phyloP scores from a whole-genome alignment of 2,888 invertebrate species.

The Busseola fusca region DNA sequence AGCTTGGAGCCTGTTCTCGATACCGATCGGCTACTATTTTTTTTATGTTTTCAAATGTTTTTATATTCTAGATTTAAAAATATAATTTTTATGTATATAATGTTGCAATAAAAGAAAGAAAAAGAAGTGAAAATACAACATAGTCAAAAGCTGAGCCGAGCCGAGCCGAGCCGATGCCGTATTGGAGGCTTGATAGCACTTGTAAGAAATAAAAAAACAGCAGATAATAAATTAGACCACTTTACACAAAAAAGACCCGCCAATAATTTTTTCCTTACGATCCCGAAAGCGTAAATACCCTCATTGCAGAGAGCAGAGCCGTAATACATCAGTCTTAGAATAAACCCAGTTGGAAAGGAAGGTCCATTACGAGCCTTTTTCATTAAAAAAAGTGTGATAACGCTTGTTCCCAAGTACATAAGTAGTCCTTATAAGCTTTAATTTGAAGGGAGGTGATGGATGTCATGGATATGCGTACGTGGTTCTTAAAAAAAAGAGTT shows the following conservation, averaged over 20 bases:
- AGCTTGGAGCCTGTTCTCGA: too few relatives aligned
- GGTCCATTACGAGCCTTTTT: slow-evolving; percentile 44
- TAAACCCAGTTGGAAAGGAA: slow-evolving; percentile 41
- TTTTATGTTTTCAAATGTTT: too few relatives aligned
- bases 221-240: not conserved
- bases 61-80: too few relatives aligned
- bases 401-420: slow-evolving; percentile 27
- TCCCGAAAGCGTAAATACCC: slow-evolving; percentile 14
- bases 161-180: not conserved
- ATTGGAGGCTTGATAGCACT: too few relatives aligned
- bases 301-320: slow-evolving; percentile 9
- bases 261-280: slow-evolving; percentile 11
- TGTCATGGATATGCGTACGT: slow-evolving; percentile 27
- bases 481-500: not conserved
- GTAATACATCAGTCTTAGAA: slow-evolving; percentile 57
- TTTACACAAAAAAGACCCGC: not conserved
- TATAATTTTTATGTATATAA: too few relatives aligned
- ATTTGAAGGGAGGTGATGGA: slow-evolving; percentile 43
- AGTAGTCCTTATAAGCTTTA: slow-evolving; percentile 38
- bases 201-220: not conserved
- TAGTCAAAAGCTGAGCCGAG: too few relatives aligned
- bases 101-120: too few relatives aligned
- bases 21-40: too few relatives aligned
- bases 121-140: too few relatives aligned
- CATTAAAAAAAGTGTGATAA: slow-evolving; percentile 58